Evolutionary conservation across 2,797 vertebrate genomes (phyloP), one percentile per base, ranked within the genome.

Genomic region (Pelochelys cantorii): DNA sequence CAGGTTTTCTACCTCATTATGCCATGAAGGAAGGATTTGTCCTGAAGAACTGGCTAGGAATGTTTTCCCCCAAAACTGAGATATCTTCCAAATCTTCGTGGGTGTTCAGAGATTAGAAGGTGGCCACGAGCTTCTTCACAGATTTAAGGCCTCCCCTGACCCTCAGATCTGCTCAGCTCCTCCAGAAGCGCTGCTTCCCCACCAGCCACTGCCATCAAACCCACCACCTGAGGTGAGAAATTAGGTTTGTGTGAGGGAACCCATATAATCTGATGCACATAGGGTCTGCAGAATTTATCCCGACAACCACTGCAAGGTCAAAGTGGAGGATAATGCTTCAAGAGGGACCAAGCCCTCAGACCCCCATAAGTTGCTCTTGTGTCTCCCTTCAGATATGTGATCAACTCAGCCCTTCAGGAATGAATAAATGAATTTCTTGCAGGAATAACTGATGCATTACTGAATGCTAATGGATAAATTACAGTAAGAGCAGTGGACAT

Each of bases 211-310:
- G 52, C 12, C n/a, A 71, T 68, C 65, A 34, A 5, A 71, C 65
- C 52, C 48, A 83, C 27, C 75, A 7, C 14, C 81, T 1, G 0
- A 13, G 37, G 15, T 80, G 27, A 79, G 59, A 53, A 80, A 54
- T 52, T 0, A 0, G 31, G 22, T 42, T 3, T 56, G 68, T 0
- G 0, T 68, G n/a, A 34, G 18, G 65, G n/a, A 68, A 68, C n/a
- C 4, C 31, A 65, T 65, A 34, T 68, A 34, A 34, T 68, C 34
- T 34, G n/a, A 34, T 71, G n/a, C n/a, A 37, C 65, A 37, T 34
- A 8, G n/a, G 9, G 17, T 68, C 65, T 34, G 14, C 62, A 65
- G 62, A 34, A 68, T 68, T 71, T 71, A 71, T 20, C 5, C n/a
- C 65, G 37, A n/a, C 15, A 68, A 11, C 17, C 65, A 8, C 4